phyloP scores from a whole-genome alignment of 1,140 invertebrate genomes.

The Oscheius sp. region DNA sequence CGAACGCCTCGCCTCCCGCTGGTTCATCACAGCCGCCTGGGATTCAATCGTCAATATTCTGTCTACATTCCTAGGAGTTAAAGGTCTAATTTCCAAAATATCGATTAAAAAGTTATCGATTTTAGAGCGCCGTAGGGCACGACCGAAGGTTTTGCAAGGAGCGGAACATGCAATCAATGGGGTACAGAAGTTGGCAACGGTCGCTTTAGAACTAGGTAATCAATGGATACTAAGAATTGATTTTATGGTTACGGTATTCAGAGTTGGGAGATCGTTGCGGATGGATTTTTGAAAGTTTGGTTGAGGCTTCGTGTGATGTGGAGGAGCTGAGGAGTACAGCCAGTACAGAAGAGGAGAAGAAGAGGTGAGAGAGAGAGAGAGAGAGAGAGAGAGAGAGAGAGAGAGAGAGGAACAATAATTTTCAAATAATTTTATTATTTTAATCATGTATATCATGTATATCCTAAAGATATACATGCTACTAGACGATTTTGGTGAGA shows the following conservation, averaged over 20 bases:
- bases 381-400: background rate
- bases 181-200: conserved; percentile 14
- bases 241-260: background rate
- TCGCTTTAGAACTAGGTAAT: conserved; percentile 28
- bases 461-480: too few species aligned
- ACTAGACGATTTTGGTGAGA: too few species aligned
- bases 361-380: conserved; percentile 13
- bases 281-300: conserved; percentile 37
- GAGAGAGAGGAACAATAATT: background rate
- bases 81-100: background rate
- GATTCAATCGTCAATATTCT: conserved; percentile 21
- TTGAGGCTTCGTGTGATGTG: conserved; percentile 27
- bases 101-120: background rate
- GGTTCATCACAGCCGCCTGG: conserved; percentile 31
- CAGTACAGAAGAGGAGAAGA: conserved; percentile 28
- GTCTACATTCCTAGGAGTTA: conserved; percentile 20
- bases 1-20: conserved; percentile 29
- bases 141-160: conserved; percentile 24
- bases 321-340: conserved; percentile 32
- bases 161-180: conserved; percentile 22
- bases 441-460: too few species aligned
- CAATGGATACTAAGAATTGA: background rate
- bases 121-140: conserved; percentile 2
- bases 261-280: conserved; percentile 25
- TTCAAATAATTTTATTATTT: too few species aligned